Conservation (phyloP, 2,113 vertebrate species). For the Benitochromis conjunctus region DNA sequence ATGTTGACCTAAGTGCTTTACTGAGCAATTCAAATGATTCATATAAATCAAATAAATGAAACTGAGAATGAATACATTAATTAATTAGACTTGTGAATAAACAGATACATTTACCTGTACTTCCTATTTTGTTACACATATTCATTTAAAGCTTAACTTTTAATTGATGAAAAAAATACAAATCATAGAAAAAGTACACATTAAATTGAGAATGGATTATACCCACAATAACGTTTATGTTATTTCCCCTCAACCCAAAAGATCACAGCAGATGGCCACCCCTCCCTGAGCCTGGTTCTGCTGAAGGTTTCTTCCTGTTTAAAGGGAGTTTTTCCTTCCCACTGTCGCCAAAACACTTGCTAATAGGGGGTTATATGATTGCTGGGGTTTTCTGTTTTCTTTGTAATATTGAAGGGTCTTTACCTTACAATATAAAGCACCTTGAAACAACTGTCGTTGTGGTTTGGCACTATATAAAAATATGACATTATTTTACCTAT, state of each 20-base stretch:
- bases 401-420: neutral
- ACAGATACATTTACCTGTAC: neutral
- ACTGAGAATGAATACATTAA: neutral
- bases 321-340: neutral
- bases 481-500: neutral
- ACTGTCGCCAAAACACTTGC: neutral
- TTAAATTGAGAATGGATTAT: neutral
- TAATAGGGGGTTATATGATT: neutral
- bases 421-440: neutral
- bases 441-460: neutral
- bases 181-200: neutral
- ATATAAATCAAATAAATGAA: neutral
- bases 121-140: neutral
- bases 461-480: neutral
- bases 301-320: neutral
- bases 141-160: neutral
- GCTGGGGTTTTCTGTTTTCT: neutral
- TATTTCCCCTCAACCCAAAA: too few species aligned
- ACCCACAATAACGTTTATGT: neutral
- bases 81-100: neutral
- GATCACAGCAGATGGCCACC: too few species aligned
- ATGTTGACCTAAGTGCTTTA: neutral
- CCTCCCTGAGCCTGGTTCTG: neutral
- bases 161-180: neutral
- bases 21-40: neutral